Evolutionary conservation across 2,888 invertebrate species (phyloP), one percentile per base, ranked within the genome.

Genomic region (Phalera bucephala): DNA sequence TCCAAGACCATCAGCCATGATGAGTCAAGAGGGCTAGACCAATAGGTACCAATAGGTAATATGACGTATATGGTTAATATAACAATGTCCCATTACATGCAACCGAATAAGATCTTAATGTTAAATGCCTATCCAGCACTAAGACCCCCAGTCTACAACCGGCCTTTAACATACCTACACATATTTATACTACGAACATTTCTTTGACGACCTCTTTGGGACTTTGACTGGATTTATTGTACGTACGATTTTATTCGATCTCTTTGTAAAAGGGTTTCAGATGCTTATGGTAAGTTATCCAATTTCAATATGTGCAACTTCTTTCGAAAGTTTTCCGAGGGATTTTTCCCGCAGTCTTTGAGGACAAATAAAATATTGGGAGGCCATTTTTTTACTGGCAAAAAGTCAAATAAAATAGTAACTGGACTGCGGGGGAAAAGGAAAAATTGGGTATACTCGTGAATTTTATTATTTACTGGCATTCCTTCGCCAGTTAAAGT

Each of bases 251-350:
- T 53, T 42, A 48, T 51, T 40, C 21, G 42, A 36, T 44, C 42
- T 51, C 36, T 40, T 39, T 37, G 35, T 40, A 33, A 44, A 52
- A 41, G 40, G 45, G 33, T 51, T 30, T 51, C 22, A 27, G 11
- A 25, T 34, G 42, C 39, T 48, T 38, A 36, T 21, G 28, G 30
- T 30, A 52, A 52, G 36, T 54, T 59, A 35, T 43, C 29, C 44
- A 44, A 52, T 49, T 52, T 54, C 52, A 37, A 44, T 52, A 44
- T 34, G 28, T 36, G 34, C 19, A 36, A 23, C 34, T 45, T 25
- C 32, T 36, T 29, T n/a, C 17, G 8, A 14, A 29, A 50, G 41
- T 37, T 40, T 35, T 8, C 4, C n/a, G 8, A 21, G 15, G 13
- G 29, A 31, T 38, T 45, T 25, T 19, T 22, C n/a, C 14, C 12